Percentiles rank a stretch among this genome's conserved stretches.
These are phyloP conservation scores for Anguilla rostrata DNA, from an alignment of 2,113 vertebrate species.

Conservation along the genomic window DNA sequence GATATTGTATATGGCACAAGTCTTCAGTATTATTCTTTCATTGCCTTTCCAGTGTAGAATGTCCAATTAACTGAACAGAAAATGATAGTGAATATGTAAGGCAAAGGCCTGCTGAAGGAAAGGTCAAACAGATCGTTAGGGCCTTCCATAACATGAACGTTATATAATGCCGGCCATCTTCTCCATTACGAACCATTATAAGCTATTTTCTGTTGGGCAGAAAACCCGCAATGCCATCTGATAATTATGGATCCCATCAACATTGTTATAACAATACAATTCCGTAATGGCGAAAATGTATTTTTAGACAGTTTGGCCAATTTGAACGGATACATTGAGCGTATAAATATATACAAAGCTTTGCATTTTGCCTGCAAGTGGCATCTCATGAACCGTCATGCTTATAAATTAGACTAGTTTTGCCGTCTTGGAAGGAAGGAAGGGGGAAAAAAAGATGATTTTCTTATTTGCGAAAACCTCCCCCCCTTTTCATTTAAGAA, in stretches of 20 bases:
- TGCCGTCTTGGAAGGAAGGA: neutral
- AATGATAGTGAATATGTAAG: constrained; percentile 32
- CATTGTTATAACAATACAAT: neutral
- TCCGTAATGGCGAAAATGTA: neutral
- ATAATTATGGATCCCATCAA: neutral
- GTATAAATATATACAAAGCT: neutral
- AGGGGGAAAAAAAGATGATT: neutral
- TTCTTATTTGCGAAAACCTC: neutral
- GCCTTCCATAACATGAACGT: neutral
- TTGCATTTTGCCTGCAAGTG: neutral
- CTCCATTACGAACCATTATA: neutral
- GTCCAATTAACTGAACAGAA: constrained; percentile 41
- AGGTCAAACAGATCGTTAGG: neutral
- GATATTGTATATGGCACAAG: constrained; percentile 33
- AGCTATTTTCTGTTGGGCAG: neutral
- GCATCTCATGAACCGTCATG: neutral
- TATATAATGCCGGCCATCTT: neutral
- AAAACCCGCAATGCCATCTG: neutral
- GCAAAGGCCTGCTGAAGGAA: neutral
- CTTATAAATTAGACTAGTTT: neutral
- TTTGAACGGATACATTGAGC: neutral
- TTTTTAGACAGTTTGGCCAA: neutral
- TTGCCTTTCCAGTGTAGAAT: constrained; percentile 45
- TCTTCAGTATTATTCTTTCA: constrained; percentile 46
- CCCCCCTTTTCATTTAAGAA: neutral